Evolutionary conservation across 2,888 invertebrate genomes (phyloP).

Genomic region (Herminia tarsipennalis): DNA sequence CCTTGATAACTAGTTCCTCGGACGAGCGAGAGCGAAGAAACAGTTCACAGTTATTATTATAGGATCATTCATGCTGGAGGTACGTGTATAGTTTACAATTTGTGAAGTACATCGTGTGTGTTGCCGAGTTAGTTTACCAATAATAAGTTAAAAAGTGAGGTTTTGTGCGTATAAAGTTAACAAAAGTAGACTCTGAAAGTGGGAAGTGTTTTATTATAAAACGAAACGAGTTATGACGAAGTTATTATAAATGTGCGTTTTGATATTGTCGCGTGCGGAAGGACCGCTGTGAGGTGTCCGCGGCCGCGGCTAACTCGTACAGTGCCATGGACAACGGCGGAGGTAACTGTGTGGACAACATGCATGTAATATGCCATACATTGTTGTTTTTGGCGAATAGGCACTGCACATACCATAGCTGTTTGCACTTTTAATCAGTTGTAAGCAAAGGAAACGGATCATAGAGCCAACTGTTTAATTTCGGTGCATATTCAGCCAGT

Average conservation of each 20-base stretch:
- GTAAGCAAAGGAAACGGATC: conserved; percentile 39
- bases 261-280: conserved; percentile 68
- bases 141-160: conserved; percentile 63
- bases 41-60: conserved; percentile 74
- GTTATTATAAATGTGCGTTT: conserved; percentile 73
- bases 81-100: conserved; percentile 82
- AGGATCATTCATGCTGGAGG: conserved; percentile 85
- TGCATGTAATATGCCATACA: conserved; percentile 68
- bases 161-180: conserved; percentile 69
- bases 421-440: conserved; percentile 60
- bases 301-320: conserved; percentile 60
- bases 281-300: conserved; percentile 71
- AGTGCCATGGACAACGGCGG: conserved; percentile 81
- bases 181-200: conserved; percentile 57
- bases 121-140: conserved; percentile 50
- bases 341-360: conserved; percentile 73
- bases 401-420: conserved; percentile 67
- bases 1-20: conserved; percentile 86
- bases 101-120: conserved; percentile 70
- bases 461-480: conserved; percentile 48
- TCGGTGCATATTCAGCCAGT: conserved; percentile 51
- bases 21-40: conserved; percentile 78
- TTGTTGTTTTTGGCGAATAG: conserved; percentile 54
- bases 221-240: conserved; percentile 67
- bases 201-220: conserved; percentile 61